Conservation (phyloP, 2,797 vertebrate species). For the Peromyscus eremicus region DNA sequence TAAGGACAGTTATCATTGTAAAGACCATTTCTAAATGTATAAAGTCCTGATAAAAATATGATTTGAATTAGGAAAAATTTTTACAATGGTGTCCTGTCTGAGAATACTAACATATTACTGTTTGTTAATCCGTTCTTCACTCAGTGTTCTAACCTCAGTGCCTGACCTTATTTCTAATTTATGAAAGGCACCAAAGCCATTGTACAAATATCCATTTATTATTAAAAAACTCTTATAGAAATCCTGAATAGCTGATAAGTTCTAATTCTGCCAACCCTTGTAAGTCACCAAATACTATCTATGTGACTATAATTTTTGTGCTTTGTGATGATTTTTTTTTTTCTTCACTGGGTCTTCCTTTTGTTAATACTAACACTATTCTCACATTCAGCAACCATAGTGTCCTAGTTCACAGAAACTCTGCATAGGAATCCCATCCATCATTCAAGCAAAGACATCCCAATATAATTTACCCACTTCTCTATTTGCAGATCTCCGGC, state of each 20-base stretch:
- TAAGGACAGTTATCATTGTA: background rate
- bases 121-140: conserved; percentile 9
- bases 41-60: background rate
- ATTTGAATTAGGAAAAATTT: background rate
- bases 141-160: background rate
- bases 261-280: background rate
- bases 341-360: background rate
- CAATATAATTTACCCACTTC: background rate
- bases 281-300: background rate
- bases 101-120: background rate
- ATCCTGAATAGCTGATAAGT: background rate
- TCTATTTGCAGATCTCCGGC: background rate
- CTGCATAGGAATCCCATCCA: background rate
- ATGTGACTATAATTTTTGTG: background rate
- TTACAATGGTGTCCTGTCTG: background rate
- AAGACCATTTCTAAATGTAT: background rate
- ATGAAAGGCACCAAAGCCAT: background rate
- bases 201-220: background rate
- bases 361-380: background rate
- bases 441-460: background rate
- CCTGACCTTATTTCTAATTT: background rate
- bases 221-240: background rate
- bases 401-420: background rate
- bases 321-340: background rate
- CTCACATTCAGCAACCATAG: background rate